Evolutionary conservation across 2,888 invertebrate species (phyloP).

Genomic region (Harpalus rubripes): DNA sequence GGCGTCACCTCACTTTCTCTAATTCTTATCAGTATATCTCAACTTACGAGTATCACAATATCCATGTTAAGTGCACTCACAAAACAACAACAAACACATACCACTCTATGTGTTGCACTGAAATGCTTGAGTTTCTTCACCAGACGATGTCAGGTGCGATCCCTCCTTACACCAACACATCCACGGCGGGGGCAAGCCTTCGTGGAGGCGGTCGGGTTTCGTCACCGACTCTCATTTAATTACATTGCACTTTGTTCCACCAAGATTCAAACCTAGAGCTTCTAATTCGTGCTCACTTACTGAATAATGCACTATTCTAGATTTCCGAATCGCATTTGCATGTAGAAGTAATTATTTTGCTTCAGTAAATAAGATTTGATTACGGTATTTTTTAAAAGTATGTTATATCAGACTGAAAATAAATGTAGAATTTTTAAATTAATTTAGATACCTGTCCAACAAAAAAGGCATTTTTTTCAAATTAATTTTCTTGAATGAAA

Average conservation of each 20-base stretch:
- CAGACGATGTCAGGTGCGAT: conserved; percentile 36
- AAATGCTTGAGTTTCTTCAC: conserved; percentile 55
- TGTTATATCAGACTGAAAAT: too few species aligned
- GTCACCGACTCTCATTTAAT: conserved; percentile 63
- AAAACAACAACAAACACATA: conserved; percentile 44
- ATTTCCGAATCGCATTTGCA: conserved; percentile 24
- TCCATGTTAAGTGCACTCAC: conserved; percentile 51
- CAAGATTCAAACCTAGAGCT: conserved; percentile 47
- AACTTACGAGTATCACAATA: conserved; percentile 58
- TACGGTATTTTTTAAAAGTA: too few species aligned
- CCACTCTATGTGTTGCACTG: conserved; percentile 29
- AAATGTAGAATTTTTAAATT: too few species aligned
- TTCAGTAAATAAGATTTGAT: not conserved
- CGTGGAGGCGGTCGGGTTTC: conserved; percentile 36
- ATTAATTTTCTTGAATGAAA: not conserved
- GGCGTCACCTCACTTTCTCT: not conserved
- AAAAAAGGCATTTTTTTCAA: too few species aligned
- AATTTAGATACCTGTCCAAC: too few species aligned
- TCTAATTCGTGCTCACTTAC: conserved; percentile 11
- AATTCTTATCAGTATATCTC: not conserved
- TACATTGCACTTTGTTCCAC: conserved; percentile 60
- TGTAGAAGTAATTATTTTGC: conserved; percentile 3
- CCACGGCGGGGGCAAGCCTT: conserved; percentile 28
- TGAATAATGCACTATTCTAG: conserved; percentile 29
- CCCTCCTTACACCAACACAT: conserved; percentile 1